A percentile compares a stretch with the other conserved stretches of the same genome.
Conservation (phyloP, 2,797 vertebrate genomes). For the Dromococcyx pavoninus region DNA sequence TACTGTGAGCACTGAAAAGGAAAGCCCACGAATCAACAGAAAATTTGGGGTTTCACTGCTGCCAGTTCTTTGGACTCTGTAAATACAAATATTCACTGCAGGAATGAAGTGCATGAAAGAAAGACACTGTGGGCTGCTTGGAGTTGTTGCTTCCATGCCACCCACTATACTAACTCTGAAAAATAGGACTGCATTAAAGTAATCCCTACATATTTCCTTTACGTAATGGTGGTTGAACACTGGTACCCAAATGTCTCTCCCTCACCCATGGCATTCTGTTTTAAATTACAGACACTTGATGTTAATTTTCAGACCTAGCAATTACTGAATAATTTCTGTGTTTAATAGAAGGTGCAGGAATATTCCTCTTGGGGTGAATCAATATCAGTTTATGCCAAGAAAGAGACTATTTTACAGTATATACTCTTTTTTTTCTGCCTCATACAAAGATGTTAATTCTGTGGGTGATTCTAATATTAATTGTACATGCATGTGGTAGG, state of each 20-base stretch:
- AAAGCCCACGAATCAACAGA: conserved; percentile 40
- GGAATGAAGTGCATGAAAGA: conserved; percentile 25
- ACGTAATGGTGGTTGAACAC: neutral
- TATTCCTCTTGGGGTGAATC: conserved; percentile 44
- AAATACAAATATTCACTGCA: conserved; percentile 29
- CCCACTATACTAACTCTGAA: conserved; percentile 3
- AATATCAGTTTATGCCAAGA: conserved; percentile 15
- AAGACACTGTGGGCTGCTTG: conserved; percentile 17
- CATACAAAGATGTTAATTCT: conserved; percentile 27
- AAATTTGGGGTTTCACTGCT: neutral
- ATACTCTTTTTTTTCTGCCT: neutral
- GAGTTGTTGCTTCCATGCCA: conserved; percentile 19
- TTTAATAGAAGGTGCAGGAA: conserved; percentile 15
- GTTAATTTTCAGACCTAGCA: conserved; percentile 4
- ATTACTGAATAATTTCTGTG: conserved; percentile 4
- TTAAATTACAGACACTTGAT: neutral
- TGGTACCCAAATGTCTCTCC: neutral
- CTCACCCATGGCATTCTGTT: neutral
- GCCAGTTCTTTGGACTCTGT: neutral
- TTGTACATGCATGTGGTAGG: conserved; percentile 44
- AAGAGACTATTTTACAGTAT: conserved; percentile 12
- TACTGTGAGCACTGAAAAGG: neutral
- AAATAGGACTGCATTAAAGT: neutral
- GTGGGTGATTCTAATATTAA: conserved; percentile 55
- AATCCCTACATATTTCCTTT: neutral